Conservation (phyloP, 1,140 invertebrate genomes). For the Pseudoatta argentina region DNA sequence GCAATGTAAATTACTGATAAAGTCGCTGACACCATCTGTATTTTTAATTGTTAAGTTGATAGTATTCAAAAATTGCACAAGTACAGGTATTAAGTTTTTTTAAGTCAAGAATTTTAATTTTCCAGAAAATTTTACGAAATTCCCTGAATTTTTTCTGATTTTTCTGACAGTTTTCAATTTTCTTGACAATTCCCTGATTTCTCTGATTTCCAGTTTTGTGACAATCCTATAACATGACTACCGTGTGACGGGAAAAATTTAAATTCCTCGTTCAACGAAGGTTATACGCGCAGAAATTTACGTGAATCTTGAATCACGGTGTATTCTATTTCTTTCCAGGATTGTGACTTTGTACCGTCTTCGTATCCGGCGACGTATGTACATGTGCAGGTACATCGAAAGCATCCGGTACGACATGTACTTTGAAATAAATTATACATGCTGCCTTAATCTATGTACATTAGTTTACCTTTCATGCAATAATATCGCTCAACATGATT, state of each 20-base stretch:
- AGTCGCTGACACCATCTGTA: too few species aligned
- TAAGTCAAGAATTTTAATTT: too few species aligned
- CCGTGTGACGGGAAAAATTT: constrained; percentile 10
- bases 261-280: constrained; percentile 28
- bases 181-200: too few species aligned
- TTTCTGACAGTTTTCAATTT: too few species aligned
- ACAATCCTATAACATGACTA: not conserved
- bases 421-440: constrained; percentile 32
- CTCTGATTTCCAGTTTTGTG: too few species aligned
- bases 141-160: too few species aligned
- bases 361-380: not conserved
- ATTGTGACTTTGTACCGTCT: not conserved
- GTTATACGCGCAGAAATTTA: constrained; percentile 17
- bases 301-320: constrained; percentile 20
- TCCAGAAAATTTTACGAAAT: too few species aligned
- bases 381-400: not conserved
- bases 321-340: not conserved
- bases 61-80: too few species aligned
- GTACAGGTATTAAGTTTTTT: too few species aligned
- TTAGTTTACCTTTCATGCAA: not conserved
- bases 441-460: not conserved
- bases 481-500: not conserved
- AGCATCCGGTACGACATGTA: not conserved
- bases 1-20: too few species aligned
- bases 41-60: too few species aligned